Conservation (phyloP, 2,113 vertebrate species). For the Gorsachius goisagi region DNA sequence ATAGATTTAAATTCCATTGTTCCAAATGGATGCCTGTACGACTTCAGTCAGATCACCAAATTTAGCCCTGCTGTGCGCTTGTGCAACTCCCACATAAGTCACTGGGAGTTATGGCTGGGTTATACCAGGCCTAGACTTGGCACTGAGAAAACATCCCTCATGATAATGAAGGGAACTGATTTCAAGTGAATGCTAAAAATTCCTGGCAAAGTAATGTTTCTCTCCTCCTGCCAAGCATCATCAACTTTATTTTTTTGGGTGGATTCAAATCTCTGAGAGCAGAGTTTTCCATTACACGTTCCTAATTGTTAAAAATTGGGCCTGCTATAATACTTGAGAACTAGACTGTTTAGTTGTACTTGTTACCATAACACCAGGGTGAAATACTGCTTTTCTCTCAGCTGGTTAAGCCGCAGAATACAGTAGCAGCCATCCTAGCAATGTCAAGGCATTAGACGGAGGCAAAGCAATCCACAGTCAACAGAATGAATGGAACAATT, state of each 20-base stretch:
- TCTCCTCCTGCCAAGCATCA: conserved; percentile 68
- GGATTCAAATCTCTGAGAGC: conserved; percentile 60
- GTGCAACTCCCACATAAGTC: conserved; percentile 55
- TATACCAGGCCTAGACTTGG: conserved; percentile 56
- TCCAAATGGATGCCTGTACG: conserved; percentile 46
- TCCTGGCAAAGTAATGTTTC: conserved; percentile 60
- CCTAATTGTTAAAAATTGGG: conserved; percentile 68
- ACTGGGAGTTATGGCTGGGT: conserved; percentile 55
- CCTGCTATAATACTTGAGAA: conserved; percentile 61
- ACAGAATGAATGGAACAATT: conserved; percentile 79
- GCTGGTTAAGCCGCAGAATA: conserved; percentile 45
- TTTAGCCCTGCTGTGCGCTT: conserved; percentile 53
- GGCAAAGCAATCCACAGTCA: conserved; percentile 66
- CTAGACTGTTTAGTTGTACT: conserved; percentile 61
- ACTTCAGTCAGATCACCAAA: conserved; percentile 53
- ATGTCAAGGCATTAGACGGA: conserved; percentile 64
- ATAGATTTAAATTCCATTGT: conserved; percentile 72
- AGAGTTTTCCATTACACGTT: conserved; percentile 71
- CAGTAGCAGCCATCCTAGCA: conserved; percentile 60
- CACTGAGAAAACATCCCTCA: conserved; percentile 62
- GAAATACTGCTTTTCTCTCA: conserved; percentile 54
- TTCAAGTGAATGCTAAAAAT: conserved; percentile 64
- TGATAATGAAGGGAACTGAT: conserved; percentile 68
- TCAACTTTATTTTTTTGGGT: conserved; percentile 73
- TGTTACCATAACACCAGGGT: conserved; percentile 68